Evolutionary conservation across 2,888 invertebrate genomes (phyloP).

Genomic region (Imbricaverruca yamaguchii): DNA sequence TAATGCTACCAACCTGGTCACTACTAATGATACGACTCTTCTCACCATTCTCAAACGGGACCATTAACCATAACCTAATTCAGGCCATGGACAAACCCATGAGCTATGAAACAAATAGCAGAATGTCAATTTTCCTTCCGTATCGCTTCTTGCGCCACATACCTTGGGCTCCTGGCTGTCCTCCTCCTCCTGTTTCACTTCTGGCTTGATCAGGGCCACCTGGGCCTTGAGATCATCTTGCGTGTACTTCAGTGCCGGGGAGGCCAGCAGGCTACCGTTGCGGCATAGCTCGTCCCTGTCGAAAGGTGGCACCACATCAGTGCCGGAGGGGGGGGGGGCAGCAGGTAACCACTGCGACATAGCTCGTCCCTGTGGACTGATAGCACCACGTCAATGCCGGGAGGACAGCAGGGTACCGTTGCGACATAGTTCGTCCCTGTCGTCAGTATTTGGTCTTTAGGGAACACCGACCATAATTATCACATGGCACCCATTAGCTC

Average conservation of each 20-base stretch:
- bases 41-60: no score
- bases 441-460: background rate
- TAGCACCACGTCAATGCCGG: constrained; percentile 63
- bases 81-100: no score
- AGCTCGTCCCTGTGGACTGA: no score
- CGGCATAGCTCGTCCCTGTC: constrained; percentile 61
- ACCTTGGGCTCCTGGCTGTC: constrained; percentile 47
- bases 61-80: no score
- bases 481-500: no score
- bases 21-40: no score
- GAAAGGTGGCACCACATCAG: background rate
- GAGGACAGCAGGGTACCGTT: constrained; percentile 66
- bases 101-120: no score
- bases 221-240: constrained; percentile 55
- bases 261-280: constrained; percentile 66
- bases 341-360: no score
- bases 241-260: constrained; percentile 77
- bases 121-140: no score
- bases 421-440: constrained; percentile 61
- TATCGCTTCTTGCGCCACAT: constrained; percentile 35
- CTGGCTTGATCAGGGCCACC: constrained; percentile 21
- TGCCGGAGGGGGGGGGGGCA: background rate
- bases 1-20: no score
- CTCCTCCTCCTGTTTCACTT: constrained; percentile 26
- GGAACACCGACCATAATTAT: background rate